These are phyloP conservation scores for Drosophila repleta DNA, from an alignment of 1,140 invertebrate species.

Conservation along the genomic window DNA sequence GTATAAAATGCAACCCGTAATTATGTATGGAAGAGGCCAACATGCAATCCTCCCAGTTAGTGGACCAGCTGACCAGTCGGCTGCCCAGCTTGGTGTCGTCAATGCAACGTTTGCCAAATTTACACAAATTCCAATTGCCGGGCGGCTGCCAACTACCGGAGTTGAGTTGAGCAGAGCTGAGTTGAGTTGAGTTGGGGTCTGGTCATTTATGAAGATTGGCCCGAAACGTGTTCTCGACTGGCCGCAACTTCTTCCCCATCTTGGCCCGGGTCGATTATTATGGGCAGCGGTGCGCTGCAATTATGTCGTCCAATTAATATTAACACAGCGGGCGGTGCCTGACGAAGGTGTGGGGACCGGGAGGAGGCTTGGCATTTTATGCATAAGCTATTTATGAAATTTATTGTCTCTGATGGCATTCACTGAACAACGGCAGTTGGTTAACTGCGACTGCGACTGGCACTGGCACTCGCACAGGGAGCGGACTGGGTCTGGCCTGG, in stretches of 20 bases:
- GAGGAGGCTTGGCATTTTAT: slow-evolving; percentile 56
- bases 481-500: no score
- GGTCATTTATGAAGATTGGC: slow-evolving; percentile 62
- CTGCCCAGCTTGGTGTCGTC: slow-evolving; percentile 32
- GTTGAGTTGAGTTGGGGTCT: slow-evolving; percentile 23
- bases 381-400: slow-evolving; percentile 76
- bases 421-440: slow-evolving; percentile 46
- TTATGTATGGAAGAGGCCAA: slow-evolving; percentile 51
- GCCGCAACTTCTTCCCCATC: slow-evolving; percentile 29
- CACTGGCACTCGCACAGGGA: background rate
- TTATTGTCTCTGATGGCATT: slow-evolving; percentile 76
- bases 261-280: slow-evolving; percentile 68
- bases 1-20: slow-evolving; percentile 57
- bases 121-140: slow-evolving; percentile 66
- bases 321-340: slow-evolving; percentile 71
- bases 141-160: slow-evolving; percentile 32
- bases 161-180: slow-evolving; percentile 29
- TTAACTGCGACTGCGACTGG: background rate
- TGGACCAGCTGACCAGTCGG: slow-evolving; percentile 16
- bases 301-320: slow-evolving; percentile 84
- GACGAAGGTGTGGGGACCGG: background rate
- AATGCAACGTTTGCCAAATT: slow-evolving; percentile 69
- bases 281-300: slow-evolving; percentile 78
- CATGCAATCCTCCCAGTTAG: slow-evolving; percentile 31
- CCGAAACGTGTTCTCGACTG: slow-evolving; percentile 27